Base-by-base conservation (phyloP, 1,140 invertebrate genomes). In the Brevipalpus yothersi region DNA sequence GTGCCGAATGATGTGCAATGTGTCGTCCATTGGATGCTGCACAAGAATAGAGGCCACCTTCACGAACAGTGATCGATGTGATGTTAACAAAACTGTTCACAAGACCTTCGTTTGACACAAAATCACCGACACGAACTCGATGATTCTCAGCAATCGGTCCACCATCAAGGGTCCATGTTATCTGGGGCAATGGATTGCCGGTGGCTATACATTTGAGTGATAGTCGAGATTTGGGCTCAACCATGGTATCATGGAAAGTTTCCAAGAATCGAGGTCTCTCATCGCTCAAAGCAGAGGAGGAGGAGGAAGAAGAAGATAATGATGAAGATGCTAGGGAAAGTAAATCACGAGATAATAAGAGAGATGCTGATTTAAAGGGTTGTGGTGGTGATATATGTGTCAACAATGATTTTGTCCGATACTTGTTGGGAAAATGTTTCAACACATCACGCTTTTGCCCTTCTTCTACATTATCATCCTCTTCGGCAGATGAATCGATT, bases 131-230 rank as follows among this genome's bases (percentile, higher is more conserved):
- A 43, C 62, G 59, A 43, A 56, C 17, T 54, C 65, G 8, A 19
- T 59, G n/a, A 4, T 61, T 59, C 17, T 68, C 64, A 8, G 81
- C 67, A 86, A 78, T 78, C 55, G 84, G 81, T 74, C 86, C 86
- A 54, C 85, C 85, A 70, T 90, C 86, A 62, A 89, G 74, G 41
- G 82, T 79, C 86, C 86, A 90, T 47, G 58, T 58, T 31, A 58
- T 53, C 23, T 67, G 77, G 53, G 86, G 86, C 19, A 83, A 66
- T 12, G 75, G 86, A 71, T 85, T 86, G 56, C 86, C 86, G 51
- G 82, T 77, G 58, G 84, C 84, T 41, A 80, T 82, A 69, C 86
- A 91, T 70, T 86, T 85, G 53, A 91, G 72, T 54, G 83, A 85
- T 51, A 88, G 80, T 58, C 80, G 78, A n/a, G 82, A 81, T 15